Evolutionary conservation across 23 tunicate species (phyloP).

Genomic region (Halocynthia roretzi): DNA sequence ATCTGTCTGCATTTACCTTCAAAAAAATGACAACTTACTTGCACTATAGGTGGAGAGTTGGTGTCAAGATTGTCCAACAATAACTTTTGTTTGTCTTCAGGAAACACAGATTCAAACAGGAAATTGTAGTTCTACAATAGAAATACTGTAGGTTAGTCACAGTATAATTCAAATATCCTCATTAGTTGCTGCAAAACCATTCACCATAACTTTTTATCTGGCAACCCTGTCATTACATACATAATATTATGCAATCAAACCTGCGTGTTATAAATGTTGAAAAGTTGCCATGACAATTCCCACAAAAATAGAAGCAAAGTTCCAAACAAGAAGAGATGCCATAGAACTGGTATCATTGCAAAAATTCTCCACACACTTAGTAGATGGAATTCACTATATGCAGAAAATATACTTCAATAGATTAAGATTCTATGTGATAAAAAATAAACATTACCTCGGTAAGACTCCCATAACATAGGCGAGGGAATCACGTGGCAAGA

Average conservation of each 20-base stretch:
- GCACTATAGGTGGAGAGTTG: conserved; percentile 44
- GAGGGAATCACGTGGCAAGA: conserved; percentile 34
- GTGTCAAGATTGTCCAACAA: conserved; percentile 32
- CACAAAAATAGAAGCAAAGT: conserved; percentile 36
- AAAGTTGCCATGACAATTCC: conserved; percentile 54
- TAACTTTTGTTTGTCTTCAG: conserved; percentile 46
- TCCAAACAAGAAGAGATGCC: conserved; percentile 56
- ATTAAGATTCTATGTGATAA: neutral
- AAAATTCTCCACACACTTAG: conserved; percentile 35
- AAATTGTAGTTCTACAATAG: conserved; percentile 30
- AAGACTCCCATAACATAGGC: conserved; percentile 20
- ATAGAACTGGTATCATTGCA: conserved; percentile 20
- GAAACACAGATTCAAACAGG: conserved; percentile 59
- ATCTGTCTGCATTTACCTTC: too few species aligned
- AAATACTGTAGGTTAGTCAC: neutral
- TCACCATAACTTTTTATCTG: neutral
- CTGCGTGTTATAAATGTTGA: conserved; percentile 45
- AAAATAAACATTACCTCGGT: conserved; percentile 15
- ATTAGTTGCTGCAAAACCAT: neutral
- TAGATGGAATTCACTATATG: conserved; percentile 42
- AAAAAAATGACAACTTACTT: neutral
- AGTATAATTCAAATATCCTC: neutral
- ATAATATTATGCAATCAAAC: conserved; percentile 1
- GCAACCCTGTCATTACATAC: too few species aligned
- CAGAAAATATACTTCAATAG: neutral